Conservation (phyloP, 2,797 vertebrate species). For the Premnoplex brunnescens region DNA sequence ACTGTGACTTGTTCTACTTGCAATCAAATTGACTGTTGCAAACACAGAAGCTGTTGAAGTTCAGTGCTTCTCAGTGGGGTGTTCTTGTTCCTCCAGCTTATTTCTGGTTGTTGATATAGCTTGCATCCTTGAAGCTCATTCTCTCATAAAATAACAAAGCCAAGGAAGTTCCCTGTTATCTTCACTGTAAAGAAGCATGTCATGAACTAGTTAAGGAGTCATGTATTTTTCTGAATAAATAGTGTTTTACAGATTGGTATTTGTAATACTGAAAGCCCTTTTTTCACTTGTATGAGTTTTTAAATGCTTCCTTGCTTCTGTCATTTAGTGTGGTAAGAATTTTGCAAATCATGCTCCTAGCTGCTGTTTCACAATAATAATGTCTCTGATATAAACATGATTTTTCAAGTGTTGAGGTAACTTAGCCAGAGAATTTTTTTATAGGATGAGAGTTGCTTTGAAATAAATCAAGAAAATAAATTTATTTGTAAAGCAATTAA, state of each 20-base stretch:
- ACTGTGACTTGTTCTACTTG: slow-evolving; percentile 63
- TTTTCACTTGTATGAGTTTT: neutral
- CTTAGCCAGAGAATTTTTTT: neutral
- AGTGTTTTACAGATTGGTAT: neutral
- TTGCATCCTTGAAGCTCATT: neutral
- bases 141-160: neutral
- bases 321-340: neutral
- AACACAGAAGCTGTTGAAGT: slow-evolving; percentile 62
- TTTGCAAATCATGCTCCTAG: neutral
- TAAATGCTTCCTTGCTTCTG: neutral
- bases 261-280: neutral
- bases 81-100: slow-evolving; percentile 3
- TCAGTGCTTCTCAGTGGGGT: slow-evolving; percentile 43
- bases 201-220: neutral
- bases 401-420: neutral
- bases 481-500: neutral
- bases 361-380: neutral
- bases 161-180: neutral
- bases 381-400: neutral
- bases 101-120: slow-evolving; percentile 46
- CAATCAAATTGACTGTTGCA: slow-evolving; percentile 58
- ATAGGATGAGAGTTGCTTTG: neutral
- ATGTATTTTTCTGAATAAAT: neutral
- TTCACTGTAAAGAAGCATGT: neutral
- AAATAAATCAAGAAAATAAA: slow-evolving; percentile 5